Conservation (phyloP, 1,140 invertebrate species). For the Archivesica marissinica region DNA sequence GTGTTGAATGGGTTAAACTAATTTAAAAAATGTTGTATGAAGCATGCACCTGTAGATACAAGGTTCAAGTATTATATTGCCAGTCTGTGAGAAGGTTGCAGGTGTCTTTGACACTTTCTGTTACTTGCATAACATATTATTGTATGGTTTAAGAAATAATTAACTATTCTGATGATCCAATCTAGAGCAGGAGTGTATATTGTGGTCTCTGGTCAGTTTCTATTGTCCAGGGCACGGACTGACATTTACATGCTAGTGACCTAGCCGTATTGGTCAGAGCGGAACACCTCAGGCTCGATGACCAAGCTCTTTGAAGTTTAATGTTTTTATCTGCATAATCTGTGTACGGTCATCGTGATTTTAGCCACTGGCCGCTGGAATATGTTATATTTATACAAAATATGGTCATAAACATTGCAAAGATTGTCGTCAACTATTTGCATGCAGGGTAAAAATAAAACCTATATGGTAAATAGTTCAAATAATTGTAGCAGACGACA, state of each 20-base stretch:
- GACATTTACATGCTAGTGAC: background rate
- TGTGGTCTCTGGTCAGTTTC: background rate
- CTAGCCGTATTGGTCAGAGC: background rate
- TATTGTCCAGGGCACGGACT: constrained; percentile 1
- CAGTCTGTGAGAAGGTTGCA: too few relatives aligned
- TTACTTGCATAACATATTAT: background rate
- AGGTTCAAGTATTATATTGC: too few relatives aligned
- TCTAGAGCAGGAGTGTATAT: background rate
- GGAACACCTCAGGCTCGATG: background rate
- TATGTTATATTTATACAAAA: background rate
- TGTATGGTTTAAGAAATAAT: background rate
- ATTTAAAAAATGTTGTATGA: too few relatives aligned
- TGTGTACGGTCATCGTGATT: constrained; percentile 21
- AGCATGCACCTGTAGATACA: too few relatives aligned
- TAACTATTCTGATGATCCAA: background rate
- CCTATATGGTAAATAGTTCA: too few relatives aligned
- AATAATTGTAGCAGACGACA: too few relatives aligned
- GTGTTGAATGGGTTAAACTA: too few relatives aligned
- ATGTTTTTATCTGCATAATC: background rate
- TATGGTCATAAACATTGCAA: constrained; percentile 5
- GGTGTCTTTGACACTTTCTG: background rate
- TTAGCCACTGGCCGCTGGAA: constrained; percentile 18
- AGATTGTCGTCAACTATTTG: constrained; percentile 15
- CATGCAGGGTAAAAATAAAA: too few relatives aligned
- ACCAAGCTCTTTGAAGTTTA: background rate